phyloP scores from a whole-genome alignment of 1,140 invertebrate genomes.

The Hydropsyche tenuis region DNA sequence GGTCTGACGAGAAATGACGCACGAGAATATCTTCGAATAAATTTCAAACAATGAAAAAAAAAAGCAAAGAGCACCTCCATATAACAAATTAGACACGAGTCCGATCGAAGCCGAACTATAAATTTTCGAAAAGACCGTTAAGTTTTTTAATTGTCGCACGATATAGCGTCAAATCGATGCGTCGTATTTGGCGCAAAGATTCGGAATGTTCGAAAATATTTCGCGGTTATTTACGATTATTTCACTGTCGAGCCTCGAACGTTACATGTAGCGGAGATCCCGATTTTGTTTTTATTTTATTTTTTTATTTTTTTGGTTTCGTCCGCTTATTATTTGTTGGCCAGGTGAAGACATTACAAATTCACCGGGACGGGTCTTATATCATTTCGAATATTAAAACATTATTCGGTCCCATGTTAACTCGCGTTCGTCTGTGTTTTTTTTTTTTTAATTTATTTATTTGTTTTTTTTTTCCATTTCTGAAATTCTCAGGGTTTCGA shows the following conservation, averaged over 20 bases:
- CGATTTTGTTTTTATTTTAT: background rate
- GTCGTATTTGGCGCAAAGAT: too few species aligned
- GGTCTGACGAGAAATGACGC: conserved; percentile 36
- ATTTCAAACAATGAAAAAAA: conserved; percentile 13
- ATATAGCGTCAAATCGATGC: too few species aligned
- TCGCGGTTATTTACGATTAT: too few species aligned
- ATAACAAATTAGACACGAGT: conserved; percentile 38
- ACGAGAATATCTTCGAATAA: conserved; percentile 21
- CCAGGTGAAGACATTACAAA: conserved; percentile 42
- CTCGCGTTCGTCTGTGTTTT: conserved; percentile 19
- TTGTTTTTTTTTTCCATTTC: conserved; percentile 36
- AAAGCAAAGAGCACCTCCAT: background rate
- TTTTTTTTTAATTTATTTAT: conserved; percentile 10
- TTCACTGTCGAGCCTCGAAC: too few species aligned
- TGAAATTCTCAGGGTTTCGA: conserved; percentile 33
- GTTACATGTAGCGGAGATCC: too few species aligned
- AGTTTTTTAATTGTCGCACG: too few species aligned
- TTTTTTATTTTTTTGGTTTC: conserved; percentile 16
- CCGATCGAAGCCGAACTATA: conserved; percentile 26
- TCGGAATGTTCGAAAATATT: too few species aligned
- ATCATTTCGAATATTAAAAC: conserved; percentile 41
- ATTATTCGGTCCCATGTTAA: conserved; percentile 35
- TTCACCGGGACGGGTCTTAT: conserved; percentile 33
- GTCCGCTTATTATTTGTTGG: conserved; percentile 22
- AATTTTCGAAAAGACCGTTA: conserved; percentile 33